Evolutionary conservation across 64 coral and sea anemone genomes (phyloP).

Genomic region (Stylophora pistillata): DNA sequence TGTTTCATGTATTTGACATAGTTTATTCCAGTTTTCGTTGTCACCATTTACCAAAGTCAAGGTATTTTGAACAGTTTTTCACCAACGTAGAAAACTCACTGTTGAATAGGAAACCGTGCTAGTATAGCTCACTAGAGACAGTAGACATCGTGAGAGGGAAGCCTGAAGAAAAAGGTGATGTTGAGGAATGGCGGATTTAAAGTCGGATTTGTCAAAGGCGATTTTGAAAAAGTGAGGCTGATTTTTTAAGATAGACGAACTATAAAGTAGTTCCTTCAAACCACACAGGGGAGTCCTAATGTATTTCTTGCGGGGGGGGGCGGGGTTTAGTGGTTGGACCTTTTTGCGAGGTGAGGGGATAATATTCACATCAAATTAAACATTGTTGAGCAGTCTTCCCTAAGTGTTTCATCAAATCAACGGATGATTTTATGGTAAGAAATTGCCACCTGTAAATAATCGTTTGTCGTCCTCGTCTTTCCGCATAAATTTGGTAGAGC

Average conservation of each 20-base stretch:
- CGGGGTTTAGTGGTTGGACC: background rate
- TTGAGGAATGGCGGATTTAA: too few relatives aligned
- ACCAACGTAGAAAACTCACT: too few relatives aligned
- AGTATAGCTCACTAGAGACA: too few relatives aligned
- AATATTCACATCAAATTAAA: background rate
- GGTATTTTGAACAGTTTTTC: too few relatives aligned
- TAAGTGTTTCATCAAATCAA: background rate
- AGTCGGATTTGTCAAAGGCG: background rate
- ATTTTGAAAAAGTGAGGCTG: background rate
- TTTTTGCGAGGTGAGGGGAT: background rate
- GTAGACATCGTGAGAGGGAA: too few relatives aligned
- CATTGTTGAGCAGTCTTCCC: background rate
- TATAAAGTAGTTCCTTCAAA: background rate
- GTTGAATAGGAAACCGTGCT: too few relatives aligned
- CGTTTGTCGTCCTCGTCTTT: background rate
- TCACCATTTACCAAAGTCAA: too few relatives aligned
- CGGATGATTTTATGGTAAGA: background rate
- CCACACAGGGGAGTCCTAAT: background rate
- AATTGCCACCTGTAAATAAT: background rate
- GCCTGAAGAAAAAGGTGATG: too few relatives aligned
- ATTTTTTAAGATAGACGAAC: too few relatives aligned
- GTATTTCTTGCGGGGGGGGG: background rate
- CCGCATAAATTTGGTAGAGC: background rate
- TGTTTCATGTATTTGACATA: too few relatives aligned
- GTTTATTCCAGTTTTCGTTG: too few relatives aligned